phyloP scores from a whole-genome alignment of 2,888 invertebrate genomes.

The Palloptera scutellata region DNA sequence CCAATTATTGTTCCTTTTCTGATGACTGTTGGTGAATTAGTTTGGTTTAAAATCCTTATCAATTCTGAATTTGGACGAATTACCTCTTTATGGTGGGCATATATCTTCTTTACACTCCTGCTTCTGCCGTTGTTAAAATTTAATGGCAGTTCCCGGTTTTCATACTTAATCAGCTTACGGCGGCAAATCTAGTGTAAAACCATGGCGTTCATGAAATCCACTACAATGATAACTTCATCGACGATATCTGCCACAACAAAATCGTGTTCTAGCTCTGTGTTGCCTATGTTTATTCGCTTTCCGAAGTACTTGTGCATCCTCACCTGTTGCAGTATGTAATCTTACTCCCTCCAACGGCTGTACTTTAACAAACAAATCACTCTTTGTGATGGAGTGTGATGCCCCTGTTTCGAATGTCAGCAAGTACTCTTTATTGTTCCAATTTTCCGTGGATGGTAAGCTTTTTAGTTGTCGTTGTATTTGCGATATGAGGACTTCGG shows the following conservation, averaged over 20 bases:
- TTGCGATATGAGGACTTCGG: slow-evolving; percentile 1
- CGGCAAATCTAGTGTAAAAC: background rate
- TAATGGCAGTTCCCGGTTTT: background rate
- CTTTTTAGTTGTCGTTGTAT: background rate
- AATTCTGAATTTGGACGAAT: background rate
- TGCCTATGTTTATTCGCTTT: too few species aligned
- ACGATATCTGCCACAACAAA: too few species aligned
- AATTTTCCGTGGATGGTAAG: too few species aligned
- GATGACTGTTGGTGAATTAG: background rate
- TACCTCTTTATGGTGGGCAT: background rate
- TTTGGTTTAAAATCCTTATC: background rate
- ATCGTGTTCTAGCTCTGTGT: too few species aligned
- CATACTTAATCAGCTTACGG: background rate
- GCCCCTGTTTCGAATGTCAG: too few species aligned
- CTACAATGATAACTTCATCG: slow-evolving; percentile 2
- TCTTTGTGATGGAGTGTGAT: too few species aligned
- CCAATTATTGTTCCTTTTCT: background rate
- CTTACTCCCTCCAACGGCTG: background rate
- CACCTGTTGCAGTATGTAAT: background rate
- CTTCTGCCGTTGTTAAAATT: background rate
- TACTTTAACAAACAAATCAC: background rate
- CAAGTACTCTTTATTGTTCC: too few species aligned
- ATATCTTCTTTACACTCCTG: too few species aligned
- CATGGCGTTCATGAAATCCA: background rate
- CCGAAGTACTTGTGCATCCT: too few species aligned